Base-by-base conservation (phyloP, 2,113 vertebrate genomes). In the Corythornis vintsioides region DNA sequence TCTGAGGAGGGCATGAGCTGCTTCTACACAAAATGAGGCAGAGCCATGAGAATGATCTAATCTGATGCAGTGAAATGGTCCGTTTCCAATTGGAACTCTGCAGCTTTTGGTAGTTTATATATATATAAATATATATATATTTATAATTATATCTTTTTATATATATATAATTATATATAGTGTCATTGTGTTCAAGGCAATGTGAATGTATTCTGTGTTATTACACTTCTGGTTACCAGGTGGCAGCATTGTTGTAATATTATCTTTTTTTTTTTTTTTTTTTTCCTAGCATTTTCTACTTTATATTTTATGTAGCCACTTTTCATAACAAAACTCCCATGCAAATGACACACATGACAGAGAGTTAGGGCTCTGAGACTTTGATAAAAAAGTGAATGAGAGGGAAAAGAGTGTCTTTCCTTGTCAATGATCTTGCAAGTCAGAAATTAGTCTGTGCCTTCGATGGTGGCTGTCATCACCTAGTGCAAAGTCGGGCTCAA, bases 231-330 rank as follows among this genome's bases (percentile, higher is more conserved):
- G 53, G 57, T 95, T 96, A 90, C 94, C 88, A 96, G 96, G 89
- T 95, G 95, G 96, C 96, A 96, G 94, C 84, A 89, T 88, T 95
- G 92, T 21, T 86, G 63, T 52, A 57, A 82, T 1, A 67, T 65
- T 81, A 72, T 72, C 53, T 12, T 43, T 78, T 75, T 35, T 35
- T 35, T 35, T 79, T 35, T 35, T 79, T 93, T 50, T 50, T 94
- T 79, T 93, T 50, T 25, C 93, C 90, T 83, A 87, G 81, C 55
- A 69, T 86, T 76, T 80, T 93, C 94, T 78, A 38, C 25, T 19
- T 75, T 35, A 6, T 69, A 79, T 78, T 45, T 63, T 64, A 43
- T 53, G 2, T n/a, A 6, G 2, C 14, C 10, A 48, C 15, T 79
- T 77, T 75, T 74, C 92, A 76, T 81, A 86, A 67, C 28, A 83